Base-by-base conservation (phyloP, 2,797 vertebrate genomes). In the Acestrorhynchus altus region DNA sequence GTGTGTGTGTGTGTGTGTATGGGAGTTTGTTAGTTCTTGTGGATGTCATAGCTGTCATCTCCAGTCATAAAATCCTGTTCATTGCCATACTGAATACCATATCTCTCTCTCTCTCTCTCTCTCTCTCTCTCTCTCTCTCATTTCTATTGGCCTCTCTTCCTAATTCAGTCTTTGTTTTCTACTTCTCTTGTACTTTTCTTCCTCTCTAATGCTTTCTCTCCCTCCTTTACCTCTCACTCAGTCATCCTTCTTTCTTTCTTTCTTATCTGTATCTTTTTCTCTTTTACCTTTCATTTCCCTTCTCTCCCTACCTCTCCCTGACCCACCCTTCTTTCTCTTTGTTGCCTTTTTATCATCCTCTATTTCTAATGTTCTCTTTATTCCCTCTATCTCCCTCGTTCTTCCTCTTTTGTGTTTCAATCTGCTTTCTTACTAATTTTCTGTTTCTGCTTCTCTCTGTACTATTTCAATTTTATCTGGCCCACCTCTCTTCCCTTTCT, bases 31-130 rank as follows among this genome's bases (percentile, higher is more conserved):
- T 93, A 92, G 87, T 91, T 91, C 91, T 95, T 93, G 91, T 91
- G 91, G 91, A 93, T 90, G 91, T 93, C 94, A 93, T 93, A 93
- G 91, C 94, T 95, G 93, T 94, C 94, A 94, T 90, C 93, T 94
- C 88, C 87, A 90, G 94, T 96, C 94, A 92, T 92, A 80, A 83
- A 88, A 91, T 93, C 92, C 93, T 84, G 88, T 93, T 96, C 93
- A 95, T 96, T 96, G 95, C 93, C 91, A 91, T 86, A 89, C 94
- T 83, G 89, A 35, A 6, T 6, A 35, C 31, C n/a, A n/a, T n/a
- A n/a, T 90, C 94, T 94, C 94, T n/a, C n/a, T n/a, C n/a, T n/a
- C n/a, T n/a, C 93, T 92, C 94, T 93, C 94, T 90, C 87, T 90
- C 90, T 65, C 44, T 68, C 52, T 68, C 46, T 59, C 47, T 57